Conservation (phyloP, 2,113 vertebrate species). For the Oreochromis niloticus region DNA sequence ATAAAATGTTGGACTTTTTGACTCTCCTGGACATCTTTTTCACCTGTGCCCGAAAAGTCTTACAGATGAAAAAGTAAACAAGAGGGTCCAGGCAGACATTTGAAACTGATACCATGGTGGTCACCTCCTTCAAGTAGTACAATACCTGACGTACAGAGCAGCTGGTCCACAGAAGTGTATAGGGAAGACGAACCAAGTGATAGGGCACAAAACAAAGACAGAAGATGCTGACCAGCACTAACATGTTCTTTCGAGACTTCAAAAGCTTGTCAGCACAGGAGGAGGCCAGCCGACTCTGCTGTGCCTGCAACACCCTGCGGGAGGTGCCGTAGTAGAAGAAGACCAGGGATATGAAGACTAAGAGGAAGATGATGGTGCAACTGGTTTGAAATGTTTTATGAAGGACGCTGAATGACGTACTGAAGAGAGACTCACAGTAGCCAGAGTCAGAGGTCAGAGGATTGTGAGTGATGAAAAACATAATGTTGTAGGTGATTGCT, state of each 20-base stretch:
- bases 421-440: not conserved
- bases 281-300: not conserved
- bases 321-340: not conserved
- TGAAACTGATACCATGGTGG: not conserved
- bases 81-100: not conserved
- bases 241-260: accelerated
- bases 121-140: not conserved
- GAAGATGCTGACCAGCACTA: not conserved
- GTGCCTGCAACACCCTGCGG: not conserved
- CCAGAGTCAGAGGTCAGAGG: accelerated
- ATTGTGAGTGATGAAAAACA: not conserved
- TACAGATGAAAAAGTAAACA: not conserved
- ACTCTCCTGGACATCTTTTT: not conserved
- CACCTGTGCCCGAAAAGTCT: not conserved
- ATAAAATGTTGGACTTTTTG: not conserved
- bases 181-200: not conserved
- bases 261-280: not conserved
- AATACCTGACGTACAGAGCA: no score
- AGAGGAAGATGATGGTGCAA: accelerated
- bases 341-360: accelerated
- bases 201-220: not conserved
- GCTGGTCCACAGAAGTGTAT: not conserved
- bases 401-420: not conserved
- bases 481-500: not conserved
- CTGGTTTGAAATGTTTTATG: not conserved